Evolutionary conservation across 1,140 invertebrate genomes (phyloP).

Genomic region (Zophobas morio): DNA sequence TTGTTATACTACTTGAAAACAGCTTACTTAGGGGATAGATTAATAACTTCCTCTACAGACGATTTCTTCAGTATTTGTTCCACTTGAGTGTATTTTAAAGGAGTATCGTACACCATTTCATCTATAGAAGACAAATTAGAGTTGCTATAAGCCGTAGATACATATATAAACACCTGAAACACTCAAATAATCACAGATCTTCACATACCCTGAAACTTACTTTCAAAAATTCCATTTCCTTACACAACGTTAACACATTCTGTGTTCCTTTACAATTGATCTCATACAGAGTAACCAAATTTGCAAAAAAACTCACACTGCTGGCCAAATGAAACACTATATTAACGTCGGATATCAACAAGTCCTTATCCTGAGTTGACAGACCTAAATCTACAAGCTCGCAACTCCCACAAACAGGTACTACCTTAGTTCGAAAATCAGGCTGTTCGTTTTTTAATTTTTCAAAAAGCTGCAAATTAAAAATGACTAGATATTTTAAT

Average conservation of each 20-base stretch:
- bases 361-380: slow-evolving; percentile 69
- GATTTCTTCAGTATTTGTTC: slow-evolving; percentile 68
- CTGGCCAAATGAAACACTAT: slow-evolving; percentile 90
- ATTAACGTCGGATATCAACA: slow-evolving; percentile 73
- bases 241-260: slow-evolving; percentile 73
- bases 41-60: slow-evolving; percentile 69
- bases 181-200: neutral
- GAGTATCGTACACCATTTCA: slow-evolving; percentile 79
- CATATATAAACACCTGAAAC: slow-evolving; percentile 56
- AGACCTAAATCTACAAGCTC: slow-evolving; percentile 74
- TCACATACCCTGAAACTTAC: slow-evolving; percentile 61
- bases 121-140: slow-evolving; percentile 73
- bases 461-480: slow-evolving; percentile 43
- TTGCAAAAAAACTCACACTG: slow-evolving; percentile 88
- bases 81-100: slow-evolving; percentile 76
- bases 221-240: slow-evolving; percentile 77
- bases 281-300: slow-evolving; percentile 74
- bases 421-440: neutral
- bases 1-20: neutral
- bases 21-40: neutral
- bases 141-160: slow-evolving; percentile 80
- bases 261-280: slow-evolving; percentile 76
- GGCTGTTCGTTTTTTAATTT: slow-evolving; percentile 31
- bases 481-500: neutral
- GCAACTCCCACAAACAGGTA: slow-evolving; percentile 64